Evolutionary conservation across 2,797 vertebrate genomes (phyloP).

Genomic region (Clarias platycephalus): DNA sequence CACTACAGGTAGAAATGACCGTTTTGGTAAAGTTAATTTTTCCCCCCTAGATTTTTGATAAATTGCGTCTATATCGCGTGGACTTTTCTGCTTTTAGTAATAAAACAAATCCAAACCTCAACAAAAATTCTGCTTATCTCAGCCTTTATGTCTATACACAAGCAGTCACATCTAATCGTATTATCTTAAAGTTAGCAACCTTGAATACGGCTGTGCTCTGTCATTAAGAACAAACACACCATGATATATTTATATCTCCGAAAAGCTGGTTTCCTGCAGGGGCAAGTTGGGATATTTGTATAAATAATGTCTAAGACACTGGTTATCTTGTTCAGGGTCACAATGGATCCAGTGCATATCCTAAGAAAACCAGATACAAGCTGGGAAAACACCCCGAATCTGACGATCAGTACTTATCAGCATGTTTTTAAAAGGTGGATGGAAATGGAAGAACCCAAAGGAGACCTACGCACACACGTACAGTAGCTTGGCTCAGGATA

Average conservation of each 20-base stretch:
- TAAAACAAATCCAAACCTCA: slow-evolving; percentile 1
- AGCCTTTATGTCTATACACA: neutral
- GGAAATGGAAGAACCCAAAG: neutral
- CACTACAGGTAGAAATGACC: neutral
- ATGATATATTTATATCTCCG: neutral
- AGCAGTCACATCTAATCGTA: neutral
- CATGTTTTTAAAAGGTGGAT: neutral
- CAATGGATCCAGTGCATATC: neutral
- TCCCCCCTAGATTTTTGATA: neutral
- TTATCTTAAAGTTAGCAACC: slow-evolving; percentile 10
- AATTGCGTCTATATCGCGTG: neutral
- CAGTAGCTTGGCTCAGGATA: neutral
- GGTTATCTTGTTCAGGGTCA: neutral
- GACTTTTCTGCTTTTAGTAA: neutral
- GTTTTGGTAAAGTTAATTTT: neutral
- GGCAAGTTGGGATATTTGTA: neutral
- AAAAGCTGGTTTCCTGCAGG: neutral
- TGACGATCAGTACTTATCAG: too few relatives aligned
- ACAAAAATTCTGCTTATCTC: slow-evolving; percentile 7
- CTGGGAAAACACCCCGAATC: neutral
- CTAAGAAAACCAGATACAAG: neutral
- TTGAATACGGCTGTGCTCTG: slow-evolving; percentile 15
- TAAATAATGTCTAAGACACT: neutral
- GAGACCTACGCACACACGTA: neutral
- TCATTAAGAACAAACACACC: neutral